phyloP scores from a whole-genome alignment of 2,113 vertebrate genomes.

The Semnopithecus entellus region DNA sequence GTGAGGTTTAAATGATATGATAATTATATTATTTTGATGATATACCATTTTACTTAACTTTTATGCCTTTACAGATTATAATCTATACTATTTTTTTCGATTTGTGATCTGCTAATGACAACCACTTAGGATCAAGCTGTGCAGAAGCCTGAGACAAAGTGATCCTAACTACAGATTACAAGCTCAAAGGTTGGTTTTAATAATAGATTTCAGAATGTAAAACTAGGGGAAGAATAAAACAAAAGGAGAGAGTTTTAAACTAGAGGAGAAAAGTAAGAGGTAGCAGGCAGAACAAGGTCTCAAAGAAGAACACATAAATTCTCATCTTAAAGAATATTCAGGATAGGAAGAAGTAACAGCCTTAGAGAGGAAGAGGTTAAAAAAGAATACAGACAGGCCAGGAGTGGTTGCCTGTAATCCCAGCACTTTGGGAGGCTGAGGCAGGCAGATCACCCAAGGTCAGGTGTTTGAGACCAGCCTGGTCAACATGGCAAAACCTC shows the following conservation, averaged over 20 bases:
- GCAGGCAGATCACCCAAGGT: no score
- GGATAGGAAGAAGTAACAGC: neutral
- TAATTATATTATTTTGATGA: neutral
- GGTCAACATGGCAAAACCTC: no score
- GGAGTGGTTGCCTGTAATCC: no score
- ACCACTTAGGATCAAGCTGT: neutral
- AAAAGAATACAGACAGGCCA: no score
- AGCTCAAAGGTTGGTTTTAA: neutral
- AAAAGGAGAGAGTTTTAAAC: constrained; percentile 18
- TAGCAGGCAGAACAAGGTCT: neutral
- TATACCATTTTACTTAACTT: neutral
- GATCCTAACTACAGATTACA: neutral
- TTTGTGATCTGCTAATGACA: neutral
- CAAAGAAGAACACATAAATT: neutral
- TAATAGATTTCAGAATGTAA: neutral
- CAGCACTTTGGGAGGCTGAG: no score
- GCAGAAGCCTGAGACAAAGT: neutral
- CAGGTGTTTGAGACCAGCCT: no score
- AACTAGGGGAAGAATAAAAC: neutral
- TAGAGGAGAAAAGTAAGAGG: neutral
- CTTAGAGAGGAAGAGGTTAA: neutral
- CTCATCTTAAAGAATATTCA: neutral
- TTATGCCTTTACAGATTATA: neutral
- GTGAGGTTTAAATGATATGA: neutral
- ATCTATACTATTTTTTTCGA: neutral